Evolutionary conservation across 2,888 invertebrate species (phyloP).

Genomic region (Agrochola lychnidis): DNA sequence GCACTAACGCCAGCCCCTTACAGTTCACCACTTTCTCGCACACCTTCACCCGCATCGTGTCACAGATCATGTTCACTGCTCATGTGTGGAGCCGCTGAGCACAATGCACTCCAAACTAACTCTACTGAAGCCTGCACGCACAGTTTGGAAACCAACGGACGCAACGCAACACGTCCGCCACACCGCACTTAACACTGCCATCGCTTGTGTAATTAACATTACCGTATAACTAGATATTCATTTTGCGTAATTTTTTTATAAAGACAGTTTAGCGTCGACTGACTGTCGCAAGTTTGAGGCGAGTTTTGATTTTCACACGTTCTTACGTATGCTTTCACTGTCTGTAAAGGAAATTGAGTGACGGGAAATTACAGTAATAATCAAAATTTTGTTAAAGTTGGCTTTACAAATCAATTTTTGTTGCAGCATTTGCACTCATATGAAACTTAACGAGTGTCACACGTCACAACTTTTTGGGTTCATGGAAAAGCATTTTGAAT

Average conservation of each 20-base stretch:
- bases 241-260: conserved; percentile 54
- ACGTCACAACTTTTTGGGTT: background rate
- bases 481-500: conserved; percentile 10
- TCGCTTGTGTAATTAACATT: conserved; percentile 64
- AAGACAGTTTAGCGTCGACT: conserved; percentile 28
- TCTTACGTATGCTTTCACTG: conserved; percentile 45
- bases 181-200: conserved; percentile 62
- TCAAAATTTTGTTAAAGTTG: conserved; percentile 20
- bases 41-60: conserved; percentile 83
- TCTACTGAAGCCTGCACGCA: conserved; percentile 34
- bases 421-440: conserved; percentile 10
- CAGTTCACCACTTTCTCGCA: conserved; percentile 87
- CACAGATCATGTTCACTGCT: conserved; percentile 81
- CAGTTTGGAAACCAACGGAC: conserved; percentile 64
- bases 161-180: conserved; percentile 66
- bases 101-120: conserved; percentile 37
- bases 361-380: conserved; percentile 29
- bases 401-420: conserved; percentile 8
- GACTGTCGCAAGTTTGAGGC: conserved; percentile 43
- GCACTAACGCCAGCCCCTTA: conserved; percentile 83
- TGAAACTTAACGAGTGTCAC: background rate
- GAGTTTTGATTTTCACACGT: conserved; percentile 56
- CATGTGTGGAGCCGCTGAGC: conserved; percentile 32
- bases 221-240: conserved; percentile 57
- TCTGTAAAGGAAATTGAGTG: conserved; percentile 46